Percentiles rank a stretch among this genome's conserved stretches.
These are phyloP conservation scores for Miichthys miiuy DNA, from an alignment of 2,797 vertebrate genomes.

Conservation along the genomic window DNA sequence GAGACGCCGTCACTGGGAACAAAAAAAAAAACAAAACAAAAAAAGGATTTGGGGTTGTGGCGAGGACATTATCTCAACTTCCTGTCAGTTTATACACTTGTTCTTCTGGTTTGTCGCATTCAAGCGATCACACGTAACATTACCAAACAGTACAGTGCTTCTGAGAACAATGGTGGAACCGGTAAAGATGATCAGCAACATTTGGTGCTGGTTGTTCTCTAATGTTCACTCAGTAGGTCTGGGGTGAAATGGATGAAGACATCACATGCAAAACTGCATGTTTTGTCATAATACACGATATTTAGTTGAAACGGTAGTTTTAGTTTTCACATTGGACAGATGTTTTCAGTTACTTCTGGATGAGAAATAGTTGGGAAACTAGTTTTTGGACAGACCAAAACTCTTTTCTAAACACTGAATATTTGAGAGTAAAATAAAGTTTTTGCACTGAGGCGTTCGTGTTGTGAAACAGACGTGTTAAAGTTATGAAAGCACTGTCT, in stretches of 20 bases:
- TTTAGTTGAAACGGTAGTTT: not conserved
- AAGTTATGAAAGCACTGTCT: not conserved
- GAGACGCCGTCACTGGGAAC: not conserved
- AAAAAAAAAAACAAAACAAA: too few relatives aligned
- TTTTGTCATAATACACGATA: not conserved
- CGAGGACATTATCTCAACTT: not conserved
- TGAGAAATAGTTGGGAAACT: not conserved
- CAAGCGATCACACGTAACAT: not conserved
- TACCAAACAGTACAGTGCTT: too few relatives aligned
- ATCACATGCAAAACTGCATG: not conserved
- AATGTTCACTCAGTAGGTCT: not conserved
- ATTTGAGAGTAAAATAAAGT: not conserved
- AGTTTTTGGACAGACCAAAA: not conserved
- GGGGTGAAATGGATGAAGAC: not conserved
- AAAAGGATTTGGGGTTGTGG: not conserved
- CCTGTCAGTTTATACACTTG: not conserved
- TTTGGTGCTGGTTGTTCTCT: not conserved
- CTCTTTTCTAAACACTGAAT: not conserved
- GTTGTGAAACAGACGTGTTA: not conserved
- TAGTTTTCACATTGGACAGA: not conserved
- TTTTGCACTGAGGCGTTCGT: not conserved
- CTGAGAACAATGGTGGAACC: not conserved
- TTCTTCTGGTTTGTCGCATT: slow-evolving; percentile 8
- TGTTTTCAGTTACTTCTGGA: not conserved
- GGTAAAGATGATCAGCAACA: not conserved